phyloP scores from a whole-genome alignment of 1,140 invertebrate genomes.

The Eciton burchellii region DNA sequence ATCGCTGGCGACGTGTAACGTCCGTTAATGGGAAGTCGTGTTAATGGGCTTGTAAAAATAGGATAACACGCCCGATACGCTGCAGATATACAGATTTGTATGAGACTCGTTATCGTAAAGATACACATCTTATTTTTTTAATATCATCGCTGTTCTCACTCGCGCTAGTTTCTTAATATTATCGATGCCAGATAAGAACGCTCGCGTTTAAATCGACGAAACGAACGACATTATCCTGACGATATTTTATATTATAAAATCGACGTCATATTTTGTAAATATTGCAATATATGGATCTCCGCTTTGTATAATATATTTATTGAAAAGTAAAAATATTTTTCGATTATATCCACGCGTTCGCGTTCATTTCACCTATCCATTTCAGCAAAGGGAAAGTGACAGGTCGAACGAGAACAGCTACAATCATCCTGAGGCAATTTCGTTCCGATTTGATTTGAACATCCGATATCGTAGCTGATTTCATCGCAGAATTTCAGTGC shows the following conservation, averaged over 20 bases:
- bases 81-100: too few relatives aligned
- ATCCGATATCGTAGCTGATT: neutral
- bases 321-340: constrained; percentile 8
- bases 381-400: neutral
- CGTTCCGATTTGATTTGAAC: neutral
- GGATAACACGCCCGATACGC: neutral
- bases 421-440: neutral
- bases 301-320: neutral
- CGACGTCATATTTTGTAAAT: constrained; percentile 11
- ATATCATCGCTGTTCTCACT: too few relatives aligned
- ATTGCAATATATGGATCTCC: neutral
- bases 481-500: neutral
- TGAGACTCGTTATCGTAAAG: too few relatives aligned
- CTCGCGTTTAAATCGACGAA: neutral
- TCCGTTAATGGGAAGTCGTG: neutral
- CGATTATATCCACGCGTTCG: neutral
- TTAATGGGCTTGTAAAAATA: neutral
- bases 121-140: too few relatives aligned
- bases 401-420: neutral
- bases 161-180: neutral
- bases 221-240: neutral
- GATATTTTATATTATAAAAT: neutral
- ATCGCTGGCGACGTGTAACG: neutral
- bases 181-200: constrained; percentile 18
- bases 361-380: too few relatives aligned